Evolutionary conservation across 2,113 vertebrate species (phyloP), one percentile per base, ranked within the genome.

Genomic region (Channa maculata): DNA sequence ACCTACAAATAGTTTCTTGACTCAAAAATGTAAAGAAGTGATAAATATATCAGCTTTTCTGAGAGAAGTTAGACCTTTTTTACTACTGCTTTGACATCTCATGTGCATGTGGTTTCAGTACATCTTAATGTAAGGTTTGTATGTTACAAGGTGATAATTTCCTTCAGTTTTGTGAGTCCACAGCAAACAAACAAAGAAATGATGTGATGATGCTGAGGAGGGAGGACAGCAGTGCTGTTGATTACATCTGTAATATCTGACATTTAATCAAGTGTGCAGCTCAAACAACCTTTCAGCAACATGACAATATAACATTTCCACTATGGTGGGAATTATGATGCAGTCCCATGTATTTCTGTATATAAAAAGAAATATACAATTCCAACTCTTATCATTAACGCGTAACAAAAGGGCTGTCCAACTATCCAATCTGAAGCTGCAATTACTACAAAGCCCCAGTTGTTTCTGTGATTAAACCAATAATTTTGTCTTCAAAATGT

Each of bases 171-270:
- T 13, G 44, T 1, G 51, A 46, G 54, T 68, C 65, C 43, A 68
- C 33, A 33, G 39, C 65, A 48, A 49, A 58, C 6, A 24, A 24
- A 49, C 65, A 48, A 49, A 58, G 10, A 24, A 24, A 48, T 13
- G 5, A 8, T 24, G 24, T 24, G 37, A 54, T 41, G 37, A 39
- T 72, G 33, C 46, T 36, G 67, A 48, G 61, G 61, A 61, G 45
- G 38, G 49, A 53, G 15, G 53, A 71, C 55, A 43, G 75, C 52
- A 3, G 53, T 15, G 10, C n/a, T 3, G 43, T 34, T 48, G 57
- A 58, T 69, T 72, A 36, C 63, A 57, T 55, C 63, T 73, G 58
- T 46, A 71, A 77, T n/a, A 46, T 77, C 67, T 72, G 57, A 82
- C 73, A 61, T 64, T 71, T 67, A 73, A 63, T 73, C 64, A 79